Conservation (phyloP, 2,797 vertebrate genomes). For the Varecia variegata region DNA sequence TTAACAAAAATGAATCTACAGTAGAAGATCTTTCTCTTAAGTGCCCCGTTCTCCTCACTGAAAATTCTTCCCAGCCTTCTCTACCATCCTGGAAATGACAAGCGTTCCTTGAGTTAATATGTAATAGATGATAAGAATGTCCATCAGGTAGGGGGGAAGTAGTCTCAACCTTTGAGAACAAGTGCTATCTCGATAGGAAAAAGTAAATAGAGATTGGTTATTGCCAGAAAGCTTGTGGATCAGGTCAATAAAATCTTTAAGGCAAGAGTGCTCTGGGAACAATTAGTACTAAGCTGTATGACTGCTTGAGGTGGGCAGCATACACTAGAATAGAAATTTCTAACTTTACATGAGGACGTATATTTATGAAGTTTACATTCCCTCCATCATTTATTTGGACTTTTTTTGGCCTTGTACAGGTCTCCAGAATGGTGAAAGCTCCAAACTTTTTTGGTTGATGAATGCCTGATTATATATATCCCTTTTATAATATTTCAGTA, state of each 20-base stretch:
- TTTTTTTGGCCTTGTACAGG: background rate
- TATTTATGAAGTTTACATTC: background rate
- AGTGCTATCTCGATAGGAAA: background rate
- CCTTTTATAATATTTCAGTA: background rate
- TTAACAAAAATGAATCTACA: background rate
- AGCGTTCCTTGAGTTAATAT: background rate
- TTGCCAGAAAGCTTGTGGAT: background rate
- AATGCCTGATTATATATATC: background rate
- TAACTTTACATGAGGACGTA: background rate
- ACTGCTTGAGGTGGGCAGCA: background rate
- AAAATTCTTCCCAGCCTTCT: background rate
- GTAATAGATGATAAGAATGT: background rate
- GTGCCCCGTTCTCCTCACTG: fast-evolving
- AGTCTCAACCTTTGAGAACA: background rate
- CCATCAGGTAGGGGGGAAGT: background rate
- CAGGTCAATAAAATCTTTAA: background rate
- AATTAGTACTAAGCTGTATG: background rate
- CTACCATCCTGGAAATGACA: background rate
- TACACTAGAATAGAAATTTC: background rate
- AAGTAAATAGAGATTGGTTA: background rate
- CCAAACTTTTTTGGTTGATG: background rate
- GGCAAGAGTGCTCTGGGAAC: background rate
- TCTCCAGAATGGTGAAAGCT: background rate
- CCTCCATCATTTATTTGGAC: background rate
- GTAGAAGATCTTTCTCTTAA: background rate